Conservation (phyloP, 2,888 invertebrate genomes). For the Ectemnius continuus region DNA sequence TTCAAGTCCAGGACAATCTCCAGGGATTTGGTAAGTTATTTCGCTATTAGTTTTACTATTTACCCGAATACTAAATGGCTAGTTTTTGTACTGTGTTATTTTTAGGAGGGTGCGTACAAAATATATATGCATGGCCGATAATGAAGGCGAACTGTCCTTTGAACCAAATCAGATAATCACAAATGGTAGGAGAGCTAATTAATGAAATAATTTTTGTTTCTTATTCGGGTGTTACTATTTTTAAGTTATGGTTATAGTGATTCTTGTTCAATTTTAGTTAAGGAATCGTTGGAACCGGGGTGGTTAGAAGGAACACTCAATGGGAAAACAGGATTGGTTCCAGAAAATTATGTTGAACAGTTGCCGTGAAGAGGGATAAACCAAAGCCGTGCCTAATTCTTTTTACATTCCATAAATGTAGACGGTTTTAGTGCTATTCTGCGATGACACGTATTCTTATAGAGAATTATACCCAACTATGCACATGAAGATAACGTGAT, state of each 20-base stretch:
- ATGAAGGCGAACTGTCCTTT: conserved; percentile 97
- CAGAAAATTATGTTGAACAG: conserved; percentile 97
- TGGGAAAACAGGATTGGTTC: conserved; percentile 95
- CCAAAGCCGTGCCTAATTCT: conserved; percentile 68
- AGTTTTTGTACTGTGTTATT: conserved; percentile 26
- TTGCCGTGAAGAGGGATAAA: conserved; percentile 81
- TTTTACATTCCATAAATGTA: conserved; percentile 61
- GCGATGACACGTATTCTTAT: conserved; percentile 27
- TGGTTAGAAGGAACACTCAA: conserved; percentile 97
- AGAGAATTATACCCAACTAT: conserved; percentile 26
- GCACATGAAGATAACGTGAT: conserved; percentile 39
- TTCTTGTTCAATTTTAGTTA: conserved; percentile 82
- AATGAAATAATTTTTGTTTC: too few species aligned
- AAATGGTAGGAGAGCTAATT: conserved; percentile 84
- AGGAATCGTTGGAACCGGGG: conserved; percentile 95
- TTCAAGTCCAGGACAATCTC: conserved; percentile 75
- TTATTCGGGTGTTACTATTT: conserved; percentile 59
- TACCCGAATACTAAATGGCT: neutral
- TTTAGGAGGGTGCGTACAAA: conserved; percentile 92
- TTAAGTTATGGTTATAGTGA: neutral
- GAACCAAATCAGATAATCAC: conserved; percentile 99
- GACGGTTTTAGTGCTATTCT: conserved; percentile 42
- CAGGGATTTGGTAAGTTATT: conserved; percentile 73
- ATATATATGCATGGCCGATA: conserved; percentile 97
- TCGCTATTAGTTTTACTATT: neutral